These are phyloP conservation scores for Mercenaria mercenaria DNA, from an alignment of 1,140 invertebrate genomes.

Conservation along the genomic window DNA sequence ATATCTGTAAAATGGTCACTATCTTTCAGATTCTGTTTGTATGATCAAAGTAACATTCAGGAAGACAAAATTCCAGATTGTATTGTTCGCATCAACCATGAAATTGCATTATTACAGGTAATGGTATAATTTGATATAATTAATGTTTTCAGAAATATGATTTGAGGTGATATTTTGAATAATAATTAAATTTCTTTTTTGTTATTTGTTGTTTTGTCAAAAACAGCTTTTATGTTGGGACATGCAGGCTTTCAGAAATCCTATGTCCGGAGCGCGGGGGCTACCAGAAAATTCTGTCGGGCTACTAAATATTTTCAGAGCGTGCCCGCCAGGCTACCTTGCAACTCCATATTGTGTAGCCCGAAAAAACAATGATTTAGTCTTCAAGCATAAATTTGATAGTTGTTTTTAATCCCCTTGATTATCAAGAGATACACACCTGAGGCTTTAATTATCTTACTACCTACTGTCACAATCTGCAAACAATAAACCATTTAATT, in stretches of 20 bases:
- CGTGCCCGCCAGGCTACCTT: no score
- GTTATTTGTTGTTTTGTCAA: no score
- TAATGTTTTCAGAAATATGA: background rate
- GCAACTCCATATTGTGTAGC: no score
- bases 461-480: no score
- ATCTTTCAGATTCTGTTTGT: background rate
- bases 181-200: background rate
- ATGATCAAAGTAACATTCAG: background rate
- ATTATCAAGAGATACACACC: no score
- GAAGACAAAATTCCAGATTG: background rate
- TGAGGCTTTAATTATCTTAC: no score
- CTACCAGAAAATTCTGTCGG: background rate
- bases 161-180: background rate
- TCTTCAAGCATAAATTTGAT: no score
- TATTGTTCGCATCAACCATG: background rate
- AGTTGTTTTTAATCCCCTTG: no score
- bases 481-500: no score
- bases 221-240: background rate
- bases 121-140: background rate
- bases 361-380: no score
- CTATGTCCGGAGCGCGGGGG: no score
- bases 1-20: background rate
- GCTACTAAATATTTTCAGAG: background rate
- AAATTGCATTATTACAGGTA: background rate
- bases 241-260: background rate